Percentiles rank a stretch among this genome's conserved stretches.
Conservation (phyloP, 37 sponge, comb jelly and placozoan species). For the Eunapius fragilis region DNA sequence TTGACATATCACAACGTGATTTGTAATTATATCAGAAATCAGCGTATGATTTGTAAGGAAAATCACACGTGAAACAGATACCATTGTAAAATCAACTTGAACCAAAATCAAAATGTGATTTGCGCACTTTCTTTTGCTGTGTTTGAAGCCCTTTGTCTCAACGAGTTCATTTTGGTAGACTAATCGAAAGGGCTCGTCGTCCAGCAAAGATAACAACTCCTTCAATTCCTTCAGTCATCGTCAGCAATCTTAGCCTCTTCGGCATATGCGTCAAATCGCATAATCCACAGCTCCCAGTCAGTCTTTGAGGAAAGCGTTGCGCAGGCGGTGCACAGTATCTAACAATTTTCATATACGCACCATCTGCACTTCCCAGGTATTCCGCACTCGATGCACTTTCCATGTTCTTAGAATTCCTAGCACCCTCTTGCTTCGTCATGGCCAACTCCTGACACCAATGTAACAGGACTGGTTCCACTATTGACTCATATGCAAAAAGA, state of each 20-base stretch:
- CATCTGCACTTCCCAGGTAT: not conserved
- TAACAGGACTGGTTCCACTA: not conserved
- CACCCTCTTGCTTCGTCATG: not conserved
- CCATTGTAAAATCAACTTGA: too few species aligned
- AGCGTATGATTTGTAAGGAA: too few species aligned
- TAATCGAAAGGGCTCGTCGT: not conserved
- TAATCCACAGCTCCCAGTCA: too few species aligned
- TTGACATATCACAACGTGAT: too few species aligned
- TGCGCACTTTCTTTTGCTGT: not conserved
- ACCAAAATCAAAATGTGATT: too few species aligned
- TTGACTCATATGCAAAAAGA: not conserved
- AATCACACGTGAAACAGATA: too few species aligned
- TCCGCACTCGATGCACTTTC: not conserved
- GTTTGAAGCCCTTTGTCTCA: not conserved
- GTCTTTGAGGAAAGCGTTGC: too few species aligned
- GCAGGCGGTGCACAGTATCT: too few species aligned
- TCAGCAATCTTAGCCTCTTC: not conserved
- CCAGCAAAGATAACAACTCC: not conserved
- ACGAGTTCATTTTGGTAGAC: not conserved
- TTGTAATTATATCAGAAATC: too few species aligned
- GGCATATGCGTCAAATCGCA: not conserved
- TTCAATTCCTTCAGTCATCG: not conserved
- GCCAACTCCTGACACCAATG: not conserved
- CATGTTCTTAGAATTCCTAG: not conserved
- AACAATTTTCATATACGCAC: not conserved